Conservation (phyloP, 2,888 invertebrate species). For the Sarcophaga subvicina region DNA sequence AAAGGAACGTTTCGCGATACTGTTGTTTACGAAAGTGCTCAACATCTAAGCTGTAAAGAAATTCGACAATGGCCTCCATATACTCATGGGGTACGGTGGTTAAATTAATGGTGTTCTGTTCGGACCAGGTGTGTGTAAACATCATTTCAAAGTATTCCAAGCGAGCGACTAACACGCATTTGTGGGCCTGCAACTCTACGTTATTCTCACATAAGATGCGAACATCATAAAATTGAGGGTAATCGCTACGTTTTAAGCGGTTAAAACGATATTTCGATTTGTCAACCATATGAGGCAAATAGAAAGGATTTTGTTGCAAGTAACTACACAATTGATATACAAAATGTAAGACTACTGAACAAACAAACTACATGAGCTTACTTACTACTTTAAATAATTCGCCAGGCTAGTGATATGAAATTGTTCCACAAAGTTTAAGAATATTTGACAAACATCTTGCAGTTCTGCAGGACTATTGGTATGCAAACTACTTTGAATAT, state of each 20-base stretch:
- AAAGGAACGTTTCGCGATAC: conserved; percentile 87
- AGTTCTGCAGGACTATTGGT: conserved; percentile 72
- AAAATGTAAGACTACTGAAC: not conserved
- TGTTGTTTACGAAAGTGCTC: conserved; percentile 84
- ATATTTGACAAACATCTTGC: conserved; percentile 73
- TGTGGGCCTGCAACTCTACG: conserved; percentile 86
- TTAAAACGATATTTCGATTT: conserved; percentile 75
- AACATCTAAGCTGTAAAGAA: conserved; percentile 88
- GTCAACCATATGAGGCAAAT: conserved; percentile 70
- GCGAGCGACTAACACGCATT: conserved; percentile 90
- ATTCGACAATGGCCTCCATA: conserved; percentile 87
- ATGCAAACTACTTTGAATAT: conserved; percentile 77
- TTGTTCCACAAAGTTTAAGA: conserved; percentile 75
- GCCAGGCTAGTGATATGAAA: conserved; percentile 78
- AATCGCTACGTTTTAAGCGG: conserved; percentile 82
- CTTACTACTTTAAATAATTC: conserved; percentile 75
- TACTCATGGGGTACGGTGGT: conserved; percentile 79
- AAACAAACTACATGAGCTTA: not conserved
- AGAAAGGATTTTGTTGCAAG: conserved; percentile 70
- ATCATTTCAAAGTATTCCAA: conserved; percentile 94
- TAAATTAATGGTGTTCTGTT: conserved; percentile 77
- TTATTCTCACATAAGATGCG: conserved; percentile 84
- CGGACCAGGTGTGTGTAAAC: conserved; percentile 89
- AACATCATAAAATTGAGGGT: conserved; percentile 85
- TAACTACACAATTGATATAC: conserved; percentile 62